Evolutionary conservation across 1,140 invertebrate species (phyloP), one percentile per base, ranked within the genome.

Genomic region (Lerema accius): DNA sequence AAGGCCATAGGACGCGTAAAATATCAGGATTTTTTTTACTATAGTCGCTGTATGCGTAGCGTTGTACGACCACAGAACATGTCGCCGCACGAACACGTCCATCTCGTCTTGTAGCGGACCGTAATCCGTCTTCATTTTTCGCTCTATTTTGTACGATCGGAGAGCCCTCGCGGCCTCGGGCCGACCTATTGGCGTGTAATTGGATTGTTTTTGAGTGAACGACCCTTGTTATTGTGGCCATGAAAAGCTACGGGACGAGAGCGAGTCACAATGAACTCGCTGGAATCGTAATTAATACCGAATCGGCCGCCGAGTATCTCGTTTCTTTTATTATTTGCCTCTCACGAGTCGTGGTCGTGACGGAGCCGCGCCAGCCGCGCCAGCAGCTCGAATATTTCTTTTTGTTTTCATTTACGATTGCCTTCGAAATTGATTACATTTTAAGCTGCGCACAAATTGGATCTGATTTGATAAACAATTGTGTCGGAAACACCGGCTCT

Each of bases 171-270:
- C n/a, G n/a, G n/a, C 53, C 53, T 56, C 39, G 39, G 16, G 53
- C 40, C 53, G 53, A 40, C 53, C 53, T 56, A 56, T 56, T 28
- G 53, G 53, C 53, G 53, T 56, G 53, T 56, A 56, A 56, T 56
- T 56, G 53, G 53, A 56, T 56, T 56, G 53, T 56, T 56, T 56
- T 56, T 45, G 53, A 56, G 53, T 45, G 53, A 56, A 56, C 53
- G 53, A 56, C 53, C 53, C 40, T 56, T 45, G 53, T 32, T 56
- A 45, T 45, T 56, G 53, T 56, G 53, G 39, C 53, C 32, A 56
- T 56, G 53, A 56, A 56, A 56, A 40, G 53, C 53, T 45, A 56
- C 28, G 28, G 6, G 28, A 32, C 28, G 28, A 32, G 28, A 32
- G 28, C 28, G 7, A 32, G 3, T 56, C 53, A 56, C 43, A 45